A percentile compares a stretch with the other conserved stretches of the same genome.
These are phyloP conservation scores for Pitta sordida DNA, from an alignment of 2,113 vertebrate genomes.

Conservation along the genomic window DNA sequence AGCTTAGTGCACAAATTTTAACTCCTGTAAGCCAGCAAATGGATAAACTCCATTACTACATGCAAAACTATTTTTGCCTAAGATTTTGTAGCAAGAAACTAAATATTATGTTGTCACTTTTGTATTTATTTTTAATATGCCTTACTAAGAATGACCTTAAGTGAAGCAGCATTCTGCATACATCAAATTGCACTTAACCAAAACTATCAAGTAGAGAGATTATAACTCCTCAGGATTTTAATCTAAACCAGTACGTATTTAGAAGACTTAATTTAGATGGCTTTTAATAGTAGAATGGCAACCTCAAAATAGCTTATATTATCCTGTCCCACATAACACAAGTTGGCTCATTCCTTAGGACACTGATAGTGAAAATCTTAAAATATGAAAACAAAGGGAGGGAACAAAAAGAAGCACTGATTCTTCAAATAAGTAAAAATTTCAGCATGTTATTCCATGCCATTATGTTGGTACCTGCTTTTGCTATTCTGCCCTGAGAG, in stretches of 20 bases:
- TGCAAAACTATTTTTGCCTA: constrained; percentile 71
- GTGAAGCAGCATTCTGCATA: constrained; percentile 63
- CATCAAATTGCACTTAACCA: constrained; percentile 74
- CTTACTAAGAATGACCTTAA: constrained; percentile 80
- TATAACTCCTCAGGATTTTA: constrained; percentile 76
- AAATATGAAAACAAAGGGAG: constrained; percentile 25
- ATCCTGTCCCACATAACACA: neutral
- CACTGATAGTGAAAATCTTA: constrained; percentile 29
- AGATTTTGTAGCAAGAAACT: constrained; percentile 72
- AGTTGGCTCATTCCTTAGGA: constrained; percentile 42
- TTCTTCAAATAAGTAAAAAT: constrained; percentile 30
- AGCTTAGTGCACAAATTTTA: constrained; percentile 69
- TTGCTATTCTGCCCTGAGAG: constrained; percentile 49
- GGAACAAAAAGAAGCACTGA: constrained; percentile 12
- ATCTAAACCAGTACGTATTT: constrained; percentile 58
- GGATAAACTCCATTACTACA: constrained; percentile 66
- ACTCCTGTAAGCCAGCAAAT: constrained; percentile 67
- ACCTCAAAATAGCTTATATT: constrained; percentile 6
- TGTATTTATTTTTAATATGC: constrained; percentile 78
- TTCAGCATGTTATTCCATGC: constrained; percentile 45
- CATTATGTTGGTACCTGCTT: constrained; percentile 41
- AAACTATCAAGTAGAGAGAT: constrained; percentile 65
- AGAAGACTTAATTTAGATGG: constrained; percentile 55
- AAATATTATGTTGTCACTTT: constrained; percentile 69
- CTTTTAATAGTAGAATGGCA: constrained; percentile 30